A percentile compares a stretch with the other conserved stretches of the same genome.
Conservation (phyloP, 2,113 vertebrate genomes). For the Eublepharis macularius region DNA sequence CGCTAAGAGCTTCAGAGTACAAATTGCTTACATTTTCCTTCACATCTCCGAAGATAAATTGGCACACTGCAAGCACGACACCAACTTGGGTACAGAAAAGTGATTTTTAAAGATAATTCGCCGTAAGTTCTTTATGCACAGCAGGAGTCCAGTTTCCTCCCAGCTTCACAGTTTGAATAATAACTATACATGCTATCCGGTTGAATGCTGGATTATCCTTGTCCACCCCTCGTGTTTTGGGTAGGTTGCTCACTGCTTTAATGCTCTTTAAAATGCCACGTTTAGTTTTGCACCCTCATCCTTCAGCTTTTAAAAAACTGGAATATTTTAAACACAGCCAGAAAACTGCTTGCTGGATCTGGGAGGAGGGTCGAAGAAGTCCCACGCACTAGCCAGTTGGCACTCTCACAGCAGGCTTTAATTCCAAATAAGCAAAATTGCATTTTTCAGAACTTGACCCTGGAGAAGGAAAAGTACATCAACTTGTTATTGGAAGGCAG, state of each 20-base stretch:
- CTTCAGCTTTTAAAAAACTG: neutral
- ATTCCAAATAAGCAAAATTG: neutral
- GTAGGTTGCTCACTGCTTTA: too few relatives aligned
- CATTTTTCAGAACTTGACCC: neutral
- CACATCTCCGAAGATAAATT: neutral
- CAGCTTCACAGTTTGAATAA: neutral
- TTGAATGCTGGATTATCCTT: neutral
- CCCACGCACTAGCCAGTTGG: neutral
- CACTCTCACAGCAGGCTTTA: too few relatives aligned
- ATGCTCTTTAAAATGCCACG: neutral
- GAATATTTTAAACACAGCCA: neutral
- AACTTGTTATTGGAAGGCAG: too few relatives aligned
- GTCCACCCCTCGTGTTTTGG: neutral
- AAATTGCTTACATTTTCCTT: neutral
- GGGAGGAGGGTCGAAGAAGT: neutral
- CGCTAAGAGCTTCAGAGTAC: fast-evolving
- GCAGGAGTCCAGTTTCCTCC: neutral
- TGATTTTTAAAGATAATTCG: neutral
- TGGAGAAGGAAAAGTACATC: neutral
- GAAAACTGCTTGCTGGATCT: neutral
- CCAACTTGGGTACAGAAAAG: neutral
- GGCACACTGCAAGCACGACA: neutral
- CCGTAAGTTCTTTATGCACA: too few relatives aligned
- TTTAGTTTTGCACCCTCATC: neutral
- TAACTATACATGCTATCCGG: neutral